A percentile compares a stretch with the other conserved stretches of the same genome.
Evolutionary conservation across 2,113 vertebrate species (phyloP).

Genomic region (Embiotoca jacksoni): DNA sequence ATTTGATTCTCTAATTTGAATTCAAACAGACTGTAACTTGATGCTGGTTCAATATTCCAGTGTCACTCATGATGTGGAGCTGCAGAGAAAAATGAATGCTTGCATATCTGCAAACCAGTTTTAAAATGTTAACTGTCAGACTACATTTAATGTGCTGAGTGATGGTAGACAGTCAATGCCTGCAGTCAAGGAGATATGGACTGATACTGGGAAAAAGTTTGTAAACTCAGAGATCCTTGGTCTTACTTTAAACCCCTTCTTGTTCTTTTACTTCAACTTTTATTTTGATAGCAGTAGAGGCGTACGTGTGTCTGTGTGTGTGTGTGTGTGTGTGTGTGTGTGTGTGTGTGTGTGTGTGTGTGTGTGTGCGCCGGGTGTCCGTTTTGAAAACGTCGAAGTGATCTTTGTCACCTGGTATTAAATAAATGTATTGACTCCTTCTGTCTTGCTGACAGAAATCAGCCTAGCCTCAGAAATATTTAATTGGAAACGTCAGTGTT

Average conservation of each 20-base stretch:
- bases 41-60: constrained; percentile 12
- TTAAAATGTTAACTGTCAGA: neutral
- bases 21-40: constrained; percentile 25
- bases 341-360: neutral
- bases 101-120: neutral
- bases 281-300: neutral
- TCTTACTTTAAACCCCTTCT: neutral
- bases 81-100: neutral
- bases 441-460: constrained; percentile 30
- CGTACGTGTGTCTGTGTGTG: neutral
- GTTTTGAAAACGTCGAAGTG: constrained; percentile 16
- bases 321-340: neutral
- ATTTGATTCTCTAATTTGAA: constrained; percentile 37
- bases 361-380: neutral
- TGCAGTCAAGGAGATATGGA: no score
- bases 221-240: no score
- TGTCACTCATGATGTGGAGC: neutral
- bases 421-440: constrained; percentile 47
- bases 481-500: constrained; percentile 57
- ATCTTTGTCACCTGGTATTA: constrained; percentile 39
- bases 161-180: no score
- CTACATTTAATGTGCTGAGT: no score
- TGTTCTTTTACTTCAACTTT: neutral
- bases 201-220: neutral
- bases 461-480: constrained; percentile 47